Evolutionary conservation across 2,888 invertebrate genomes (phyloP).

Genomic region (Microchrysa polita): DNA sequence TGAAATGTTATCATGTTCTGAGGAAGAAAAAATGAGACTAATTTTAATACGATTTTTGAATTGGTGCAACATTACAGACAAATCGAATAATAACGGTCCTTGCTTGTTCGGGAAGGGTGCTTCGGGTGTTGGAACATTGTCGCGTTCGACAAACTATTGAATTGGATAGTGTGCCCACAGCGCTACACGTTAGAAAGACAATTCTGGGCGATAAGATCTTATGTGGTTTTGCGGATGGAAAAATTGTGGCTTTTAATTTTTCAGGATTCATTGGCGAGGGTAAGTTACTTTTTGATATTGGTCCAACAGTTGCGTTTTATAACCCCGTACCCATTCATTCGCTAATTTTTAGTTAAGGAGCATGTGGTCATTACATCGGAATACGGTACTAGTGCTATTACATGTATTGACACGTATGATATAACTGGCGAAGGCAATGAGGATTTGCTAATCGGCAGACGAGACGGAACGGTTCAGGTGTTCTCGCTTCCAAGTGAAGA

Average conservation of each 20-base stretch:
- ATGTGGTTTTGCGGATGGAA: conserved; percentile 90
- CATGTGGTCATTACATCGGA: conserved; percentile 51
- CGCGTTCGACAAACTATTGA: conserved; percentile 70
- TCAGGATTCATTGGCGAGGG: conserved; percentile 53
- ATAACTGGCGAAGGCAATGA: conserved; percentile 74
- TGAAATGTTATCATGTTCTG: neutral
- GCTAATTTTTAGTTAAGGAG: conserved; percentile 53
- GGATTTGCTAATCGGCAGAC: conserved; percentile 79
- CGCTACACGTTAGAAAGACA: conserved; percentile 75
- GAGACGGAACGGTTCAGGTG: conserved; percentile 84
- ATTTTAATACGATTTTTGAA: neutral
- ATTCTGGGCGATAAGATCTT: conserved; percentile 75
- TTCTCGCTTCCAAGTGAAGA: conserved; percentile 70
- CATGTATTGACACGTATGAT: conserved; percentile 76
- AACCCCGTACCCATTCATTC: too few relatives aligned
- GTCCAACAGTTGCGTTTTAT: too few relatives aligned
- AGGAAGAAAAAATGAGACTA: neutral
- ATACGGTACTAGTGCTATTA: conserved; percentile 64
- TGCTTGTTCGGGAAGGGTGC: conserved; percentile 83
- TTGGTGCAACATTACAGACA: too few relatives aligned
- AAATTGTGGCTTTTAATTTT: conserved; percentile 76
- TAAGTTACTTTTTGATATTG: too few relatives aligned
- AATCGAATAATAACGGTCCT: conserved; percentile 75
- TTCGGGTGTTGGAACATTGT: conserved; percentile 79
- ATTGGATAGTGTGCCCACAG: conserved; percentile 67